Evolutionary conservation across 2,113 vertebrate species (phyloP).

Genomic region (Loxodonta africana): DNA sequence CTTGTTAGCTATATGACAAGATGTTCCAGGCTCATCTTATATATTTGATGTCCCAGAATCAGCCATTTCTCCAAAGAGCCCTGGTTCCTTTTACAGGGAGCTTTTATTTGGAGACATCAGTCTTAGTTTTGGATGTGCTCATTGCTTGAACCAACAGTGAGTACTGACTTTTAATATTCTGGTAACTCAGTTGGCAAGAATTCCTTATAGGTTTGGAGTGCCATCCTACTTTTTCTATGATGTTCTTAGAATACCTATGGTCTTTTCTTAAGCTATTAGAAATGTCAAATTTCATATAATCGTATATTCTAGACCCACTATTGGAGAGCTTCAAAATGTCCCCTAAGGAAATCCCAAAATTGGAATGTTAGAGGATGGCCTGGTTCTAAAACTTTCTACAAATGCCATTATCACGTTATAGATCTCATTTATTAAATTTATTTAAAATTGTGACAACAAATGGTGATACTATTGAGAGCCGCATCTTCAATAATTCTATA

Average conservation of each 20-base stretch:
- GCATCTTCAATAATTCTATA: neutral
- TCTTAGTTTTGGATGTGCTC: neutral
- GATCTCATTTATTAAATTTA: neutral
- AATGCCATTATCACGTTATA: neutral
- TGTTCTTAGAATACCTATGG: neutral
- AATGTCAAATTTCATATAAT: neutral
- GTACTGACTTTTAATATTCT: neutral
- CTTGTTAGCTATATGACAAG: neutral
- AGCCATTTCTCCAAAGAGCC: neutral
- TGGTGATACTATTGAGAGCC: neutral
- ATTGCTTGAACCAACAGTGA: neutral
- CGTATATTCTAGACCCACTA: neutral
- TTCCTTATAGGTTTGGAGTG: neutral
- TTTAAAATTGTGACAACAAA: neutral
- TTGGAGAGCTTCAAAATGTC: neutral
- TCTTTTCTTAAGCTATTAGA: neutral
- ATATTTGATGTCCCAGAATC: neutral
- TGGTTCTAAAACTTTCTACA: neutral
- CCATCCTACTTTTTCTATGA: neutral
- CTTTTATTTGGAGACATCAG: neutral
- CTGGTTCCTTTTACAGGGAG: neutral
- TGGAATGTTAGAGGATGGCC: neutral
- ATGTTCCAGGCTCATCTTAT: neutral
- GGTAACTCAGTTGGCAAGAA: neutral
- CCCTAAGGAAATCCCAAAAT: neutral